A percentile compares a stretch with the other conserved stretches of the same genome.
Conservation (phyloP, 92 coral and sea anemone genomes). For the Chrysogorgia sp. region DNA sequence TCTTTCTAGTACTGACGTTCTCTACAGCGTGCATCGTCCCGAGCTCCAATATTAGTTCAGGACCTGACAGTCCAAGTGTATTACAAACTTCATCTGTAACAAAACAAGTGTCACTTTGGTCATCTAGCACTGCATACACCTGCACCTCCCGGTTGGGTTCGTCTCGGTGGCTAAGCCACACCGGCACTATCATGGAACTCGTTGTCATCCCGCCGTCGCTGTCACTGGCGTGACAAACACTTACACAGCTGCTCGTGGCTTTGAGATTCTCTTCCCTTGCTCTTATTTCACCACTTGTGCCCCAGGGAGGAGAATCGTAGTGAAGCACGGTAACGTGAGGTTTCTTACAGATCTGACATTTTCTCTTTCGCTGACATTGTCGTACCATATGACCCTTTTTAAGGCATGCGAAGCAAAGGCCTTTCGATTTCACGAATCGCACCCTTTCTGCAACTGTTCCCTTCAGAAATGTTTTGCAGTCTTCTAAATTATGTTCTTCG, state of each 20-base stretch:
- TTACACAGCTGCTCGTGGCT: slow-evolving; percentile 52
- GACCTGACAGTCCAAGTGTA: slow-evolving; percentile 39
- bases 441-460: no score
- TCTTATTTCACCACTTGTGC: no score
- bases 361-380: no score
- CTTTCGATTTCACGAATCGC: no score
- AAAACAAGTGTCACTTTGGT: slow-evolving; percentile 43
- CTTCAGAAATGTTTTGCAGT: no score
- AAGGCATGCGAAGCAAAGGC: no score
- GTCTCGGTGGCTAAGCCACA: slow-evolving; percentile 49
- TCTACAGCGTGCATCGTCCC: slow-evolving; percentile 60
- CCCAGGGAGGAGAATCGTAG: no score
- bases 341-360: no score
- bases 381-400: no score
- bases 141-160: slow-evolving; percentile 40
- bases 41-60: slow-evolving; percentile 46
- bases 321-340: no score
- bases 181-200: slow-evolving; percentile 74
- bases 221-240: slow-evolving; percentile 41
- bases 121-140: slow-evolving; percentile 55
- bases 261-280: no score
- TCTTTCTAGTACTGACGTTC: slow-evolving; percentile 43
- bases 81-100: slow-evolving; percentile 32
- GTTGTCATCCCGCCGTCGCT: slow-evolving; percentile 60
- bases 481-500: no score